Conservation (phyloP, 2,888 invertebrate species). For the Eulithis testata region DNA sequence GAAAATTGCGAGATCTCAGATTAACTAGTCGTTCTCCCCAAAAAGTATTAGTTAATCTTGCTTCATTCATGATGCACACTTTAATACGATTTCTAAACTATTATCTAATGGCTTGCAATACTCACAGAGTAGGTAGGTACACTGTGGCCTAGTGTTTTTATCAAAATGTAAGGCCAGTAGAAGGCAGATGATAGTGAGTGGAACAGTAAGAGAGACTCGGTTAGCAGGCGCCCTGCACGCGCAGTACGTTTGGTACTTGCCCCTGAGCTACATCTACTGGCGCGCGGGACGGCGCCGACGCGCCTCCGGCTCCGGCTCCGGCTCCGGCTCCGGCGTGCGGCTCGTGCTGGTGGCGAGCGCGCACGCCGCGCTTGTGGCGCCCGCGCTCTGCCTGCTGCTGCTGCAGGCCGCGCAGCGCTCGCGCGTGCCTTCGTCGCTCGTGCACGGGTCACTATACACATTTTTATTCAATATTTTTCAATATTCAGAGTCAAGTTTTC, state of each 20-base stretch:
- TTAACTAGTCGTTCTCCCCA: no score
- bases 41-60: no score
- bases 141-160: no score
- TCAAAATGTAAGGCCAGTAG: no score
- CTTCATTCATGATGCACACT: no score
- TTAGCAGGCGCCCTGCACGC: conserved; percentile 55
- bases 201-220: background rate
- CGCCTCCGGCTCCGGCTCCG: conserved; percentile 23
- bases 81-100: no score
- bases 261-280: conserved; percentile 61
- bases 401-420: conserved; percentile 17
- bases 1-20: no score
- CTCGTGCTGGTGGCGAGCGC: conserved; percentile 40
- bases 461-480: no score
- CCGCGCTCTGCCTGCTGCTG: conserved; percentile 46
- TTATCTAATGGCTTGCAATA: no score
- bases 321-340: conserved; percentile 30
- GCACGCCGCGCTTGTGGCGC: conserved; percentile 50
- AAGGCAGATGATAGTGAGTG: background rate
- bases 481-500: no score
- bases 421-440: conserved; percentile 22
- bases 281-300: conserved; percentile 43
- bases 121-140: no score
- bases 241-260: conserved; percentile 52
- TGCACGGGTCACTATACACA: conserved; percentile 31